These are phyloP conservation scores for Tinamus major DNA, from an alignment of 2,797 vertebrate genomes.

Conservation along the genomic window DNA sequence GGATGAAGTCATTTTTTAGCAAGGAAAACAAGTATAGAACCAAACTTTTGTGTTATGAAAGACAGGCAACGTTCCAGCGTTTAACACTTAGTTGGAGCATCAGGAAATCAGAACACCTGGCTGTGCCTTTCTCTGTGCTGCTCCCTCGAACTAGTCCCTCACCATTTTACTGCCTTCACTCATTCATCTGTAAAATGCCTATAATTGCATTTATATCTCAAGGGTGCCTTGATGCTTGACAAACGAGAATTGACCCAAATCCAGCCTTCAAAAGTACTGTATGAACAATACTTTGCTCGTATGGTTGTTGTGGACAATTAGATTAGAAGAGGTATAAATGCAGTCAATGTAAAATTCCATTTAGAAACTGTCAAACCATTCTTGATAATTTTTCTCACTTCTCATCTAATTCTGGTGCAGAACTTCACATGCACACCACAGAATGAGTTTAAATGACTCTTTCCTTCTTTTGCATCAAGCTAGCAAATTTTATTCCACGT, in stretches of 20 bases:
- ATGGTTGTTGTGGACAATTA: slow-evolving; percentile 49
- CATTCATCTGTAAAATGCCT: slow-evolving; percentile 57
- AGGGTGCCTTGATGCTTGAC: slow-evolving; percentile 63
- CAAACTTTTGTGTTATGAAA: slow-evolving; percentile 59
- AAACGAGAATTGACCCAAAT: slow-evolving; percentile 70
- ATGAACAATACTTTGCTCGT: slow-evolving; percentile 26
- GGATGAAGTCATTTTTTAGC: slow-evolving; percentile 58
- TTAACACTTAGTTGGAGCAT: slow-evolving; percentile 52
- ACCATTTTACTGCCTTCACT: slow-evolving; percentile 62
- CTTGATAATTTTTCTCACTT: slow-evolving; percentile 63
- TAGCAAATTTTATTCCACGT: not conserved
- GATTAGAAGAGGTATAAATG: slow-evolving; percentile 54
- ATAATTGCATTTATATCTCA: slow-evolving; percentile 68
- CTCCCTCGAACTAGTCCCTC: slow-evolving; percentile 54
- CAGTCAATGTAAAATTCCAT: slow-evolving; percentile 58
- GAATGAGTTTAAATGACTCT: not conserved
- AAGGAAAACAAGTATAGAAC: slow-evolving; percentile 62
- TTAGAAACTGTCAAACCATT: slow-evolving; percentile 59
- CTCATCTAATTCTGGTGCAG: not conserved
- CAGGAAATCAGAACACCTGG: slow-evolving; percentile 68
- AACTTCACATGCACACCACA: not conserved
- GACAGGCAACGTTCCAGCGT: slow-evolving; percentile 39
- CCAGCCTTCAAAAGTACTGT: slow-evolving; percentile 40
- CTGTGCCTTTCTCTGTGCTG: not conserved
- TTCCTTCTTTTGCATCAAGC: slow-evolving; percentile 12